Evolutionary conservation across 2,113 vertebrate species (phyloP).

Genomic region (Cololabis saira): DNA sequence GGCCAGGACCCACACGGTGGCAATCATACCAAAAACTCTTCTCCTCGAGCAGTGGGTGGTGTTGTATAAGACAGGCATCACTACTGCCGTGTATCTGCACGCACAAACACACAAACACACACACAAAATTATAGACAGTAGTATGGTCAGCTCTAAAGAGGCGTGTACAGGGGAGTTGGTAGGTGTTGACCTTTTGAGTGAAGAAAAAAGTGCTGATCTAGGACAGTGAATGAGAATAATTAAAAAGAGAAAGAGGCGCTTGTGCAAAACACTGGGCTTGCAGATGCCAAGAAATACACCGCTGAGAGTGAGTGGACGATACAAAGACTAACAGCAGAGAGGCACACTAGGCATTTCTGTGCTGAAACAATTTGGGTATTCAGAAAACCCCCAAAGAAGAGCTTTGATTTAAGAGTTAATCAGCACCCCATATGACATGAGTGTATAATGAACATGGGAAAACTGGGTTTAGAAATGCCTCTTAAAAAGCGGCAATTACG

Average conservation of each 20-base stretch:
- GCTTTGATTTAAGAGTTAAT: conserved; percentile 67
- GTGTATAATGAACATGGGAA: conserved; percentile 58
- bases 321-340: conserved; percentile 43
- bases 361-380: conserved; percentile 53
- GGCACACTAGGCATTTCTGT: conserved; percentile 42
- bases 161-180: background rate
- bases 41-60: conserved; percentile 90
- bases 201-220: conserved; percentile 33
- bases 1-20: conserved; percentile 89
- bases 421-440: conserved; percentile 43
- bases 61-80: conserved; percentile 92
- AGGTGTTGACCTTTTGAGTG: conserved; percentile 36
- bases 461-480: conserved; percentile 38
- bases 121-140: background rate
- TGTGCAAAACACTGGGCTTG: conserved; percentile 8
- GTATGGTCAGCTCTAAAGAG: conserved; percentile 1
- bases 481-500: conserved; percentile 57
- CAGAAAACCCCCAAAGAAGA: conserved; percentile 47
- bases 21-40: conserved; percentile 91
- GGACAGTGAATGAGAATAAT: conserved; percentile 32
- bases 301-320: conserved; percentile 15
- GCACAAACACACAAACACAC: conserved; percentile 23
- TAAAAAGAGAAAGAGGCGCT: conserved; percentile 13
- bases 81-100: conserved; percentile 92
- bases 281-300: conserved; percentile 36